Base-by-base conservation (phyloP, 2,888 invertebrate species). In the Watsonalla cultraria region DNA sequence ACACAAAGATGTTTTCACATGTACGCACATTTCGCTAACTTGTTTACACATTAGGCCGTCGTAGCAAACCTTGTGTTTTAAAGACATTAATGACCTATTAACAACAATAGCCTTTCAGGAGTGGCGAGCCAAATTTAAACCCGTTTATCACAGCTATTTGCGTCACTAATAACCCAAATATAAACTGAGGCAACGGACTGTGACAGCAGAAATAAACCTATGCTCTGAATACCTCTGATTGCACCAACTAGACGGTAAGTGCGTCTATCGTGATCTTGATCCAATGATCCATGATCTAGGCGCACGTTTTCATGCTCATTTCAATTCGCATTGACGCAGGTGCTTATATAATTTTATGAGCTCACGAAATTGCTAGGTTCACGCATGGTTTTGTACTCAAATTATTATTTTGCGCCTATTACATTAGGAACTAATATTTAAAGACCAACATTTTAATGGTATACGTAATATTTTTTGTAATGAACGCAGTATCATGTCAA, bases 91-190 rank as follows among this genome's bases (percentile, higher is more conserved):
- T 70, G 68, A 73, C 72, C 75, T 72, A 78, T 70, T 76, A 76
- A 82, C 80, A 81, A 87, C 83, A 86, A 87, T 85, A 84, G 82
- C 70, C 66, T 64, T 65, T 68, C 71, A 75, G 67, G 74, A 68
- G 72, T 64, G 65, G 66, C 65, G 74, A 65, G 84, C 84, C 85
- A 84, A 80, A 89, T 78, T 86, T 84, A 84, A 81, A 77, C 76
- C 64, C 66, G 80, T 84, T 82, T 80, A 86, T 82, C 80, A 80
- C 75, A 73, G 74, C 80, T 84, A 86, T 85, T 84, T 88, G 84
- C 90, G 89, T 89, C 90, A 90, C 79, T 82, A 82, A 82, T 83
- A 83, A 81, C 77, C 84, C 80, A 83, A 85, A 89, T 89, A 87
- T 84, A 87, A 77, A 74, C 61, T 67, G 64, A 68, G 70, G 65